Base-by-base conservation (phyloP, 2,113 vertebrate genomes). In the Stegostoma tigrinum region DNA sequence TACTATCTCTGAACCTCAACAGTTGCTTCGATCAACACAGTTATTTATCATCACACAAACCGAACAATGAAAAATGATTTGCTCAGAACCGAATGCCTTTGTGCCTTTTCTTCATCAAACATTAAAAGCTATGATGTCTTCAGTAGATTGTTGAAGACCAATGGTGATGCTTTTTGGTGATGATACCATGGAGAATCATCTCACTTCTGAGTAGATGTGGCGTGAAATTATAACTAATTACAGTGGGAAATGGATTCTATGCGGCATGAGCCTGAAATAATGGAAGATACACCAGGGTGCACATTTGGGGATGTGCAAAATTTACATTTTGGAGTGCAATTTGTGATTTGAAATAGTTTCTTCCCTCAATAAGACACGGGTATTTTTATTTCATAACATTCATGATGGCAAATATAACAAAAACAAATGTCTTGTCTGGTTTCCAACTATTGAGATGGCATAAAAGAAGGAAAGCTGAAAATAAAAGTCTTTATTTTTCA, bases 201-300 rank as follows among this genome's bases (percentile, higher is more conserved):
- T 24, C 42, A 72, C 38, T 75, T 95, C 45, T 75, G 68, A 95
- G 24, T 70, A 95, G 94, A 95, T 95, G 94, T 70, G 66, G 94
- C 68, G 42, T 95, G 94, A 95, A 95, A 95, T 95, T 95, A 95
- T 72, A 95, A 75, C 94, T 95, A 95, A 95, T 95, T 95, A 95
- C 52, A 75, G 38, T 42, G 15, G 67, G 52, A 95, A 94, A 42
- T 70, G 7, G 55, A 94, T 94, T 48, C 67, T 48, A 42, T 48
- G 45, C 94, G 27, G 94, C 30, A 68, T 30, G 21, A 67, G 67
- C 45, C 68, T 95, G 42, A 72, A 95, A 34, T 75, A 70, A 75
- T 95, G 66, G 24, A 66, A 66, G 91, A 42, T 75, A 93, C 6
- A 48, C 24, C 48, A 95, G 67, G 24, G 24, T 30, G 34, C 27